phyloP scores from a whole-genome alignment of 1,140 invertebrate species.

The Brachionus paranguensis region DNA sequence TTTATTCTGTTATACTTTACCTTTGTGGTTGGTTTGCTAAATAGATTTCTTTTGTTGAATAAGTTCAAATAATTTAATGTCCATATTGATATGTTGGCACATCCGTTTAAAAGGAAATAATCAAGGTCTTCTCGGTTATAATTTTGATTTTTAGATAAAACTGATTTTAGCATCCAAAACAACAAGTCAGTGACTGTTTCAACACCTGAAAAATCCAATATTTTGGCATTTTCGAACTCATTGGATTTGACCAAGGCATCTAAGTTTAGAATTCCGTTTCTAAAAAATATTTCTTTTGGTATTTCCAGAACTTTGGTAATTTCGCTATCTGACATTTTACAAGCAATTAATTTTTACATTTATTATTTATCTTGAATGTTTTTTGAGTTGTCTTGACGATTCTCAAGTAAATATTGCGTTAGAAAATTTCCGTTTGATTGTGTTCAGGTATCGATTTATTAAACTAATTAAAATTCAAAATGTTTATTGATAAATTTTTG shows the following conservation, averaged over 20 bases:
- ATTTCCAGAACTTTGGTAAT: background rate
- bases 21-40: background rate
- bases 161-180: background rate
- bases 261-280: background rate
- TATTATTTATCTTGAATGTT: background rate
- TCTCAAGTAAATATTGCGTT: background rate
- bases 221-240: background rate
- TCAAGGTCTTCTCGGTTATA: background rate
- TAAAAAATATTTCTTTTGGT: background rate
- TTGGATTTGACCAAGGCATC: background rate
- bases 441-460: background rate
- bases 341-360: background rate
- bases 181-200: background rate
- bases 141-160: background rate
- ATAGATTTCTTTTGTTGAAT: background rate
- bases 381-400: background rate
- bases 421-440: background rate
- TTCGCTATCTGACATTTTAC: background rate
- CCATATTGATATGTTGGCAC: conserved; percentile 2
- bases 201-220: background rate
- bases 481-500: background rate
- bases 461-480: background rate
- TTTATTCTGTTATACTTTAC: background rate
- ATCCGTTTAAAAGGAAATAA: background rate
- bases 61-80: background rate